Percentiles rank a stretch among this genome's conserved stretches.
Evolutionary conservation across 2,113 vertebrate species (phyloP).

Genomic region (Echinops telfairi): DNA sequence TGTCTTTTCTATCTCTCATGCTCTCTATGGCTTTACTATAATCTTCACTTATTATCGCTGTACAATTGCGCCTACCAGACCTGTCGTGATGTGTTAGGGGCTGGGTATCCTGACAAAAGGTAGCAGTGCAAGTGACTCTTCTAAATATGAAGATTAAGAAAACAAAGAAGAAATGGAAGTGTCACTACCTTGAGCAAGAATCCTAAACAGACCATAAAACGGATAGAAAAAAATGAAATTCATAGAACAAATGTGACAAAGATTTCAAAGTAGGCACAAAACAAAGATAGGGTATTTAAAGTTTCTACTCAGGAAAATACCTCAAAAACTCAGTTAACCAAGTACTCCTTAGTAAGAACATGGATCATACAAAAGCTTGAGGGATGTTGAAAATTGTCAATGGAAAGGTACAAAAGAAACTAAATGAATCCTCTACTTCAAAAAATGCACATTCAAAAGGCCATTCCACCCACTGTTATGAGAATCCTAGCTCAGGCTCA

Average conservation of each 20-base stretch:
- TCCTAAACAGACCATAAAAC: slow-evolving; percentile 93
- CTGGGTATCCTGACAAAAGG: slow-evolving; percentile 76
- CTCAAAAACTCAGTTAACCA: slow-evolving; percentile 94
- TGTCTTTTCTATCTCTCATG: too few relatives aligned
- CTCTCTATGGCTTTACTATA: too few relatives aligned
- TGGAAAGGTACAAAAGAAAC: slow-evolving; percentile 93
- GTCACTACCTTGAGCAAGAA: slow-evolving; percentile 93
- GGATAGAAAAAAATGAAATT: slow-evolving; percentile 91
- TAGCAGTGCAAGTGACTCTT: slow-evolving; percentile 89
- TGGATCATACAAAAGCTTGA: slow-evolving; percentile 94
- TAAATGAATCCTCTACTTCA: slow-evolving; percentile 90
- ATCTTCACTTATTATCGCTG: too few relatives aligned
- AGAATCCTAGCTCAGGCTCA: slow-evolving; percentile 93
- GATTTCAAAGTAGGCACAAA: slow-evolving; percentile 87
- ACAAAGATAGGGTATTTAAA: slow-evolving; percentile 91
- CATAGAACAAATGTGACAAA: slow-evolving; percentile 91
- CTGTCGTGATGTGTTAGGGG: too few relatives aligned
- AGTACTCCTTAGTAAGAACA: slow-evolving; percentile 94
- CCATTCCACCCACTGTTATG: slow-evolving; percentile 96
- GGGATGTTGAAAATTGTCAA: slow-evolving; percentile 95
- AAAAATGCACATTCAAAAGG: slow-evolving; percentile 94
- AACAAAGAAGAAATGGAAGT: slow-evolving; percentile 91
- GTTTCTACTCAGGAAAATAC: slow-evolving; percentile 89
- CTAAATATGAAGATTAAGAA: slow-evolving; percentile 91
- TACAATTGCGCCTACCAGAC: too few relatives aligned